Evolutionary conservation across 2,797 vertebrate genomes (phyloP).

Genomic region (Dendrocincla fuliginosa): DNA sequence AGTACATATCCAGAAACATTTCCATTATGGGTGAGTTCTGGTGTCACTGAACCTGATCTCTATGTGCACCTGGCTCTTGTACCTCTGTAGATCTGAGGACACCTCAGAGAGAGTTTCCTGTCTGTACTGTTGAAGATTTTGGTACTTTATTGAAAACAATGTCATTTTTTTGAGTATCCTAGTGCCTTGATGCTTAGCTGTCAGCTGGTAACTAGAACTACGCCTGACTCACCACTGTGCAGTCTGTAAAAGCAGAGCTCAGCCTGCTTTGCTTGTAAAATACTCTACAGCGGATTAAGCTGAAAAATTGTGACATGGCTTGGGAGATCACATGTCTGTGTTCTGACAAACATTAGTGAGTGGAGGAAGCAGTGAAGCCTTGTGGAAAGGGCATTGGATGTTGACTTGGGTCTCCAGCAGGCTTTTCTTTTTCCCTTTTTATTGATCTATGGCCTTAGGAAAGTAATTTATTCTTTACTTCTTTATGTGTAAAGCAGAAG

Average conservation of each 20-base stretch:
- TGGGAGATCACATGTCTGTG: not conserved
- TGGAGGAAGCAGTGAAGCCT: not conserved
- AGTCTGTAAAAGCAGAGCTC: slow-evolving; percentile 26
- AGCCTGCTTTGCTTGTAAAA: not conserved
- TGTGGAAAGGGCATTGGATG: not conserved
- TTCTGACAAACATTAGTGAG: not conserved
- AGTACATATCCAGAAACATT: not conserved
- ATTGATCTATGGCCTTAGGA: not conserved
- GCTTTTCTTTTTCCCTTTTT: not conserved
- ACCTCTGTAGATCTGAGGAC: not conserved
- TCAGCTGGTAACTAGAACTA: not conserved
- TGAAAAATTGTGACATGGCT: not conserved
- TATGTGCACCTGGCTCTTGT: not conserved
- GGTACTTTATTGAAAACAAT: not conserved
- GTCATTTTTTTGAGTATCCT: not conserved
- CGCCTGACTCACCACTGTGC: not conserved
- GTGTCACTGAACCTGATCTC: not conserved
- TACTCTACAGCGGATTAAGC: not conserved
- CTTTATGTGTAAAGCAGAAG: not conserved
- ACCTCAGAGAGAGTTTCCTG: not conserved
- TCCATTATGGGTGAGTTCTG: not conserved
- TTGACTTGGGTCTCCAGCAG: not conserved
- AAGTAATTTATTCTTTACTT: not conserved
- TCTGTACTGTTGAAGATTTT: not conserved
- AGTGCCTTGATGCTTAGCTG: not conserved